phyloP scores from a whole-genome alignment of 92 coral and sea anemone species.

The Porites divaricata region DNA sequence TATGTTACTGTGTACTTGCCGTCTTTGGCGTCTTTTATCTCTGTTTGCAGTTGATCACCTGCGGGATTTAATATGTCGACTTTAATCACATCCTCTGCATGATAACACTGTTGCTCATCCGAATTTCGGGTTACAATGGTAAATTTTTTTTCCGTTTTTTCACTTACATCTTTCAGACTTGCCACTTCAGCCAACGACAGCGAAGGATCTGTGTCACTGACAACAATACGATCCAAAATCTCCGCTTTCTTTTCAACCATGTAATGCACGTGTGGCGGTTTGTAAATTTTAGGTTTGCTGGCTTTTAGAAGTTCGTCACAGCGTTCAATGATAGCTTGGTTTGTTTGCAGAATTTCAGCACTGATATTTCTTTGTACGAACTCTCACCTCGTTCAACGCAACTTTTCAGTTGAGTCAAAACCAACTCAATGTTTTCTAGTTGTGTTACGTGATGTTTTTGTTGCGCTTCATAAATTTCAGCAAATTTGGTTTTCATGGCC shows the following conservation, averaged over 20 bases:
- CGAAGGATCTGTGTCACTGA: constrained; percentile 49
- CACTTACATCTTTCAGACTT: constrained; percentile 39
- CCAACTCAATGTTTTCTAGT: constrained; percentile 12
- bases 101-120: constrained; percentile 29
- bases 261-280: not conserved
- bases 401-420: constrained; percentile 6
- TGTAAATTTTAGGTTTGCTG: not conserved
- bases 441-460: not conserved
- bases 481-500: not conserved
- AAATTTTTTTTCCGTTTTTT: constrained; percentile 36
- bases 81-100: too few relatives aligned
- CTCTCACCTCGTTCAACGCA: not conserved
- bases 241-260: not conserved
- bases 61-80: too few relatives aligned
- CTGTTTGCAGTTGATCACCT: too few relatives aligned
- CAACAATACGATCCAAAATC: constrained; percentile 41
- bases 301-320: not conserved
- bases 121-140: constrained; percentile 56
- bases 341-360: constrained; percentile 26
- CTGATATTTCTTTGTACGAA: not conserved
- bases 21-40: too few relatives aligned
- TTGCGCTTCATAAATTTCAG: constrained; percentile 17
- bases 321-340: not conserved
- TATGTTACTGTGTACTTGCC: constrained; percentile 27
- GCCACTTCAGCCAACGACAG: constrained; percentile 48